These are phyloP conservation scores for Lepidurus apus DNA, from an alignment of 1,140 invertebrate genomes.

Conservation along the genomic window DNA sequence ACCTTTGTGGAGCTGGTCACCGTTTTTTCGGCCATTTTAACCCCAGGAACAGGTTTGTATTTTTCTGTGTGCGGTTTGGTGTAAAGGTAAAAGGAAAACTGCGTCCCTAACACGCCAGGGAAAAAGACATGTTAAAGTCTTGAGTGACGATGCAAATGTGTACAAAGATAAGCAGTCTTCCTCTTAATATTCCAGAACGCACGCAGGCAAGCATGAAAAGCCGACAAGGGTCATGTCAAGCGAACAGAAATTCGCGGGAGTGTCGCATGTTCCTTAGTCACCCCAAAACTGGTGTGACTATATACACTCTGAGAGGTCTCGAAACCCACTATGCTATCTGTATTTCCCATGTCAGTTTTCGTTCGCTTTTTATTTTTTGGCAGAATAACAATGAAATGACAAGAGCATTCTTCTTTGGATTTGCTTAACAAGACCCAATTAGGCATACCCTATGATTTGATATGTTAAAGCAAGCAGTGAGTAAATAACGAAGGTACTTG, in stretches of 20 bases:
- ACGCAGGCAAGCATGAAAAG: neutral
- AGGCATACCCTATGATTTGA: neutral
- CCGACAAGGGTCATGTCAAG: neutral
- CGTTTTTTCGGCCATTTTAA: no score
- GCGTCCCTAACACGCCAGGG: no score
- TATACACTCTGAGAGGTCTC: neutral
- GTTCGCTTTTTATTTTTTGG: neutral
- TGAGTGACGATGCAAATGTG: no score
- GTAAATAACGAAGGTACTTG: no score
- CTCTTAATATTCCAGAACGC: neutral
- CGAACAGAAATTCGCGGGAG: neutral
- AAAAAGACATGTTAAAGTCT: no score
- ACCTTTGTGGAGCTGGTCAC: no score
- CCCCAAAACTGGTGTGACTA: neutral
- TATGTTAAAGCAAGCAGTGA: no score
- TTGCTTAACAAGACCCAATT: neutral
- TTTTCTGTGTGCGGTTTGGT: no score
- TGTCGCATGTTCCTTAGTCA: neutral
- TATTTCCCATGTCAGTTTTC: neutral
- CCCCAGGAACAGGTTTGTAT: no score
- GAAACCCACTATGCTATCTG: slow-evolving; percentile 4
- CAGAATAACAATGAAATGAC: neutral
- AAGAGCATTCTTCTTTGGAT: neutral
- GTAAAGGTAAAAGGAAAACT: no score
- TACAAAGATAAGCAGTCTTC: neutral